Base-by-base conservation (phyloP, 2,797 vertebrate genomes). In the Fistularia commersonii region DNA sequence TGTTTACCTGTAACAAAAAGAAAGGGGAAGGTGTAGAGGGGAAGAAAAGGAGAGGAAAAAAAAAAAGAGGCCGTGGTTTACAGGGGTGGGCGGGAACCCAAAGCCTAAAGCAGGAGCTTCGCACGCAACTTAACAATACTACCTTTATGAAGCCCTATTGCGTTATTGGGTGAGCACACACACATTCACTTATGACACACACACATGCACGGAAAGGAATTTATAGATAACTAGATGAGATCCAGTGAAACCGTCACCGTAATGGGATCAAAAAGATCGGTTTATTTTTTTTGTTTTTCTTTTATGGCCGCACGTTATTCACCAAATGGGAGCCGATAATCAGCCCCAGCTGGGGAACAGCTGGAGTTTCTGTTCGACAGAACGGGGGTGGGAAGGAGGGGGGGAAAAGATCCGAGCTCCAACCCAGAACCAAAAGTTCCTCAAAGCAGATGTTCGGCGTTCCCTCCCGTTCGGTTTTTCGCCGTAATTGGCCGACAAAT, bases 111-210 rank as follows among this genome's bases (percentile, higher is more conserved):
- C 62, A 64, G 82, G 77, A 87, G 90, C 91, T 95, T 95, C 79
- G 93, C 94, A 95, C 90, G 91, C 93, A 92, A 89, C 68, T 66
- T 85, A 96, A 94, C 93, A 92, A 93, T 92, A 84, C 89, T 80
- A 90, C 88, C 87, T 93, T 95, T 96, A 90, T 95, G 83, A 89
- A 88, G 74, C 74, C 78, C 79, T 84, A 78, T 87, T 85, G 86
- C 87, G 71, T 86, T 77, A 80, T 86, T 80, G 63, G 79, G 73
- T 79, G 70, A 85, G 64, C 62, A 70, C 68, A 80, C 85, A 74
- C 67, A 62, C 62, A 53, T 58, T 43, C 51, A 60, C 52, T 35
- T 45, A 57, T 42, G 4, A 66, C 57, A 68, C 61, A 50, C 72
- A 51, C 56, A 38, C 58, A 47, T 14, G 38, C 56, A 3, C 13